Base-by-base conservation (phyloP, 2,797 vertebrate genomes). In the Hydrolagus colliei region DNA sequence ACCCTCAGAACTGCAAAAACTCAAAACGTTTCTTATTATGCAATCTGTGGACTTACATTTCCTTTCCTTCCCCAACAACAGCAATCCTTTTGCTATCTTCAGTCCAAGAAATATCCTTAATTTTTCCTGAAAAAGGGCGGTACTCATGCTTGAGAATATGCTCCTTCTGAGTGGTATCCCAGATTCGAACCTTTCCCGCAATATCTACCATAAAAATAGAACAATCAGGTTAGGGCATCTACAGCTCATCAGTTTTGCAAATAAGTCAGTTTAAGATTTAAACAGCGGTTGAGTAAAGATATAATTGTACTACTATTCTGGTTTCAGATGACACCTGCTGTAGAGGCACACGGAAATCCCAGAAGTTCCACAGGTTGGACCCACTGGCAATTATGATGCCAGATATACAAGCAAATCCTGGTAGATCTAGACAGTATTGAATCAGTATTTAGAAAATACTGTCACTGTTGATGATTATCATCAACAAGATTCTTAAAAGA, bases 141-240 rank as follows among this genome's bases (percentile, higher is more conserved):
- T 98, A 99, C 89, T 99, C 97, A 6, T 97, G 97, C 92, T 99
- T 99, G 84, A 99, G 90, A 86, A 99, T 85, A 89, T 99, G 98
- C 87, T 99, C 97, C 89, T 96, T 98, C 92, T 98, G 97, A 2
- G 97, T 99, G 12, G 98, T 99, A 92, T 99, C 98, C 98, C 98
- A 99, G 93, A 99, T 99, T 86, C 96, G 93, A 86, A 99, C 90
- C 91, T 97, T 99, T 88, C 98, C 98, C 0, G 97, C 95, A 74
- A 93, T 88, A 92, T 99, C 98, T 99, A 88, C 3, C 85, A 88
- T 71, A 88, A 78, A 52, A 20, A 77, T 86, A 8, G n/a, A 59
- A 86, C 18, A 61, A 68, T 41, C 12, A 14, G 9, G 61, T 63
- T 61, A 73, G 1, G 14, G 11, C 16, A n/a, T 52, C 9, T 35